These are phyloP conservation scores for Lepus timidus DNA, from an alignment of 2,113 vertebrate genomes.

Conservation along the genomic window DNA sequence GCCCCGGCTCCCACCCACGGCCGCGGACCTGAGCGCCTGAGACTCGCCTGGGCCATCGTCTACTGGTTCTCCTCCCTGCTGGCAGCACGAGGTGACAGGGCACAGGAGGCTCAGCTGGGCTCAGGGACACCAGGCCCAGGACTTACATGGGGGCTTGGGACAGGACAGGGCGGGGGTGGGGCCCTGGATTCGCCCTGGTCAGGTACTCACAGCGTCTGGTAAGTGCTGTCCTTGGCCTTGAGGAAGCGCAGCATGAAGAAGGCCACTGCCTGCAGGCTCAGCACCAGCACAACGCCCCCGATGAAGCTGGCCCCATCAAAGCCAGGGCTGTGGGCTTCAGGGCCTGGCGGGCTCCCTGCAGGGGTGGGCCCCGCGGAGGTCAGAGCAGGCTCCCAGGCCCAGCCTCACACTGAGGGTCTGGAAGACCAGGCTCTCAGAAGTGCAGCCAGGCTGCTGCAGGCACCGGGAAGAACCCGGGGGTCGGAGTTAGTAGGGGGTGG, in stretches of 20 bases:
- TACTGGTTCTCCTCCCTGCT: slow-evolving; percentile 90
- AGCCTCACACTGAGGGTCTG: too few relatives aligned
- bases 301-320: slow-evolving; percentile 96
- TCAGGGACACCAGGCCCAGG: not conserved
- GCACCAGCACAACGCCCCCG: slow-evolving; percentile 94
- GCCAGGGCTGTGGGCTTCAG: slow-evolving; percentile 89
- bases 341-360: slow-evolving; percentile 69
- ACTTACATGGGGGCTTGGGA: not conserved
- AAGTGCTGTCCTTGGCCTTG: slow-evolving; percentile 95
- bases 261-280: slow-evolving; percentile 91
- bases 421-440: not conserved
- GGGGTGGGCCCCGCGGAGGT: not conserved
- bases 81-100: slow-evolving; percentile 85
- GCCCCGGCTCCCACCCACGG: not conserved
- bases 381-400: not conserved
- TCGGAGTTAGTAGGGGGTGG: not conserved
- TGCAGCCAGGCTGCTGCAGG: not conserved
- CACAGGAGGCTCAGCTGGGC: slow-evolving; percentile 38
- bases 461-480: not conserved
- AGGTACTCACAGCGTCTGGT: slow-evolving; percentile 96
- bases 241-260: slow-evolving; percentile 95
- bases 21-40: not conserved
- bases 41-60: slow-evolving; percentile 71
- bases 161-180: not conserved
- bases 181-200: not conserved